phyloP scores from a whole-genome alignment of 2,888 invertebrate species.

The Agrochola lota region DNA sequence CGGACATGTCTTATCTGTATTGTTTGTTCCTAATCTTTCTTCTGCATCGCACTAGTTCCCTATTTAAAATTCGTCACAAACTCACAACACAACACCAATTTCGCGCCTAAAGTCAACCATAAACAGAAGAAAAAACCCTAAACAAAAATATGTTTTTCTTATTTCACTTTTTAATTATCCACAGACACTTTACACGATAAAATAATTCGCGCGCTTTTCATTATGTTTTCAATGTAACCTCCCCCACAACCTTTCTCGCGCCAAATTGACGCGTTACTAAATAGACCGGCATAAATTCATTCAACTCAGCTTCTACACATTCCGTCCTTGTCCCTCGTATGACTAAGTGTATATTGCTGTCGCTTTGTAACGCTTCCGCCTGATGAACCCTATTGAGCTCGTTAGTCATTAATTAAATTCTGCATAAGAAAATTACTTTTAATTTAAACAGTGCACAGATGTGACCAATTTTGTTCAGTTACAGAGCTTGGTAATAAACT shows the following conservation, averaged over 20 bases:
- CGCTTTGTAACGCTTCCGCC: constrained; percentile 85
- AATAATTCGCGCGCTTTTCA: constrained; percentile 82
- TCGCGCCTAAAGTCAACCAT: not conserved
- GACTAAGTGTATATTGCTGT: constrained; percentile 63
- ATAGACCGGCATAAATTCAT: constrained; percentile 90
- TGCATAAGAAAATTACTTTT: constrained; percentile 91
- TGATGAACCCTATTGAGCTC: constrained; percentile 90
- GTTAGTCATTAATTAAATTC: constrained; percentile 91
- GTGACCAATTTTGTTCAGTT: constrained; percentile 75
- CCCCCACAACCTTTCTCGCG: constrained; percentile 86
- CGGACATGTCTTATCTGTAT: constrained; percentile 83
- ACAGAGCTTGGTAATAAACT: constrained; percentile 61
- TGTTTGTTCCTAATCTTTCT: constrained; percentile 67
- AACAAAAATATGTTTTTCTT: constrained; percentile 20
- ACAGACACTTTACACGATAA: constrained; percentile 66
- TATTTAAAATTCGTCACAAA: constrained; percentile 42
- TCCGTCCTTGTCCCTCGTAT: constrained; percentile 73
- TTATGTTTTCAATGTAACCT: constrained; percentile 60
- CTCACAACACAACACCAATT: constrained; percentile 47
- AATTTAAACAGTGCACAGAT: constrained; percentile 89
- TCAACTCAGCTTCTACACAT: constrained; percentile 85
- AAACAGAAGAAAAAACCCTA: not conserved
- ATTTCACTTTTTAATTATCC: constrained; percentile 51
- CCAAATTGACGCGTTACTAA: constrained; percentile 90
- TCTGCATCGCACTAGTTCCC: constrained; percentile 34